A percentile compares a stretch with the other conserved stretches of the same genome.
These are phyloP conservation scores for Peromyscus attwateri DNA, from an alignment of 2,797 vertebrate species.

Conservation along the genomic window DNA sequence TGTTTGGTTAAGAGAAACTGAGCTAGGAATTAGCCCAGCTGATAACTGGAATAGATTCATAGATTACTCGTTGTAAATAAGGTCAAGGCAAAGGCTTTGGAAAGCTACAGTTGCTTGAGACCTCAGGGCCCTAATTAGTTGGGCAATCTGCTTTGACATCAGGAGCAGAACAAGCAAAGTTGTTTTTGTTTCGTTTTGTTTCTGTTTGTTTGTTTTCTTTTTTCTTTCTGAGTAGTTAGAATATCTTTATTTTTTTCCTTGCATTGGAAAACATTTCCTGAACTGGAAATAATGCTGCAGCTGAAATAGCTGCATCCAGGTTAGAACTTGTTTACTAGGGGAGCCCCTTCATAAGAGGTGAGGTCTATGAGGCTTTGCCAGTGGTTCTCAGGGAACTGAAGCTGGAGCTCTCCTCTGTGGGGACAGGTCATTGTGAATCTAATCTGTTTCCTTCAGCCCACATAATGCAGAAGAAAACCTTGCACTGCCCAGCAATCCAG, in stretches of 20 bases:
- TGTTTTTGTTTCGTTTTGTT: neutral
- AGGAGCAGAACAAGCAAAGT: constrained; percentile 70
- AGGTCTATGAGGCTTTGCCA: neutral
- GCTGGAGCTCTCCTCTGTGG: neutral
- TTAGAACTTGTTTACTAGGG: constrained; percentile 42
- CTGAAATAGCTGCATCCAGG: constrained; percentile 50
- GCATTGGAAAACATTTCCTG: constrained; percentile 76
- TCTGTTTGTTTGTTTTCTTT: neutral
- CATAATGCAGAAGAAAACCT: constrained; percentile 72
- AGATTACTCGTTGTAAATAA: constrained; percentile 50
- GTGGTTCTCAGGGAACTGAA: neutral
- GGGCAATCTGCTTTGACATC: constrained; percentile 72
- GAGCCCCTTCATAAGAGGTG: neutral
- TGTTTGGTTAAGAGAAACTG: constrained; percentile 2
- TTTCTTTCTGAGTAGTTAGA: constrained; percentile 70
- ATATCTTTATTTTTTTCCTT: constrained; percentile 70
- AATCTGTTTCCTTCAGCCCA: constrained; percentile 17
- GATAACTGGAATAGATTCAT: constrained; percentile 52
- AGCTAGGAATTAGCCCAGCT: neutral
- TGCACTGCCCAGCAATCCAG: constrained; percentile 75
- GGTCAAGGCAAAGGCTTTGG: constrained; percentile 48
- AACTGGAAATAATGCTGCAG: constrained; percentile 70
- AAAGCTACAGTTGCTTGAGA: constrained; percentile 19
- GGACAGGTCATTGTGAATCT: neutral
- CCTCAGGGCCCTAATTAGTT: constrained; percentile 59